Evolutionary conservation across 1,140 invertebrate genomes (phyloP).

Genomic region (Bombyx mori): DNA sequence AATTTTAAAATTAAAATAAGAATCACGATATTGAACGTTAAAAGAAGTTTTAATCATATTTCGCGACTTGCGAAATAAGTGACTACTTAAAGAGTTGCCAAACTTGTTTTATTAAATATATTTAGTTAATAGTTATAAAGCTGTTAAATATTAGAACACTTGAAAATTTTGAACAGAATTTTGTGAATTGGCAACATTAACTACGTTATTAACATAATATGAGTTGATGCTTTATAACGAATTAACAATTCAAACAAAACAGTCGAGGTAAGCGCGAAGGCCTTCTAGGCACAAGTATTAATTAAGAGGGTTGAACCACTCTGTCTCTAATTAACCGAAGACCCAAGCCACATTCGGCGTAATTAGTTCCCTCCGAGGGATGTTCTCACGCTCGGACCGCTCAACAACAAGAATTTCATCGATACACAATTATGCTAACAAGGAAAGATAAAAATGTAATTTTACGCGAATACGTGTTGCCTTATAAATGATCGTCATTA

Average conservation of each 20-base stretch:
- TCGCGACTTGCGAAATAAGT: no score
- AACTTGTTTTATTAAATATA: no score
- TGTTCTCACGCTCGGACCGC: conserved; percentile 56
- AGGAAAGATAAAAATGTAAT: conserved; percentile 16
- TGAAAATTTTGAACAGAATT: no score
- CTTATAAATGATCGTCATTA: not conserved
- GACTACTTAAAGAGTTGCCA: no score
- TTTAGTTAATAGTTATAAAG: no score
- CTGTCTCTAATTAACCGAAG: conserved; percentile 67
- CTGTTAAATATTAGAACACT: no score
- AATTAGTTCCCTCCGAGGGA: conserved; percentile 65
- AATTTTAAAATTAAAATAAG: no score
- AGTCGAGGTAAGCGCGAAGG: conserved; percentile 49
- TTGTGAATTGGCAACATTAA: no score
- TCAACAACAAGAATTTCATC: conserved; percentile 48
- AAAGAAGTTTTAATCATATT: no score
- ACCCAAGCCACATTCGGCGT: conserved; percentile 59
- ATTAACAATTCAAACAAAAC: conserved; percentile 62
- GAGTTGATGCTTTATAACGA: conserved; percentile 42
- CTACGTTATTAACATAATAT: conserved; percentile 26
- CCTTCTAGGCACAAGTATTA: conserved; percentile 58
- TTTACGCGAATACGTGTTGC: not conserved
- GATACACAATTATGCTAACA: conserved; percentile 46
- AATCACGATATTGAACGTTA: no score
- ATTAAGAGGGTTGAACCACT: conserved; percentile 67